These are phyloP conservation scores for Melipona bicolor DNA, from an alignment of 2,888 invertebrate species.

Conservation along the genomic window DNA sequence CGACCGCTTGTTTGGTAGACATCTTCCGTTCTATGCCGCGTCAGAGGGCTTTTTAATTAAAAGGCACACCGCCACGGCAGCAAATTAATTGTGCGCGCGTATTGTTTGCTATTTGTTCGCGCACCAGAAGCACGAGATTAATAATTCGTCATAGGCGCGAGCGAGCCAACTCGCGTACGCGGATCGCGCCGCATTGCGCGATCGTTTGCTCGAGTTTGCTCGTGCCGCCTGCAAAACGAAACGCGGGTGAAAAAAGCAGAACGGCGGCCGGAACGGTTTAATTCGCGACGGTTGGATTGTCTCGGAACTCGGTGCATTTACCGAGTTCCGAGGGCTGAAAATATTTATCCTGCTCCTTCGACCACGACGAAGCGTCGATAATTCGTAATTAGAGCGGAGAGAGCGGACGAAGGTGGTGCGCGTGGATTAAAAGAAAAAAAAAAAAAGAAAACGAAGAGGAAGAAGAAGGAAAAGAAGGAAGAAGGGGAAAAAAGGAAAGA, in stretches of 20 bases:
- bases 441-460: neutral
- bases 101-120: slow-evolving; percentile 72
- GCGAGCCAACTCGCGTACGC: neutral
- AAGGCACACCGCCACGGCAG: slow-evolving; percentile 59
- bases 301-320: neutral
- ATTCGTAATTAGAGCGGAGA: slow-evolving; percentile 27
- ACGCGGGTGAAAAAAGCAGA: neutral
- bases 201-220: slow-evolving; percentile 28
- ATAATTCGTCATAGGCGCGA: slow-evolving; percentile 58
- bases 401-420: neutral
- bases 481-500: slow-evolving; percentile 1
- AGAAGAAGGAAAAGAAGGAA: neutral
- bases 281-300: slow-evolving; percentile 27
- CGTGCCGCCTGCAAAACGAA: neutral
- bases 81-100: slow-evolving; percentile 71
- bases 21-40: slow-evolving; percentile 49
- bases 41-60: slow-evolving; percentile 68
- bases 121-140: slow-evolving; percentile 54
- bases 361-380: slow-evolving; percentile 24
- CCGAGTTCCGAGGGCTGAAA: neutral
- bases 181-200: slow-evolving; percentile 18
- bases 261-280: slow-evolving; percentile 14
- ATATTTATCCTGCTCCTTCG: slow-evolving; percentile 20
- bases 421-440: neutral
- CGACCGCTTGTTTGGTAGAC: slow-evolving; percentile 43